A percentile compares a stretch with the other conserved stretches of the same genome.
Conservation (phyloP, 2,113 vertebrate genomes). For the Plecotus auritus region DNA sequence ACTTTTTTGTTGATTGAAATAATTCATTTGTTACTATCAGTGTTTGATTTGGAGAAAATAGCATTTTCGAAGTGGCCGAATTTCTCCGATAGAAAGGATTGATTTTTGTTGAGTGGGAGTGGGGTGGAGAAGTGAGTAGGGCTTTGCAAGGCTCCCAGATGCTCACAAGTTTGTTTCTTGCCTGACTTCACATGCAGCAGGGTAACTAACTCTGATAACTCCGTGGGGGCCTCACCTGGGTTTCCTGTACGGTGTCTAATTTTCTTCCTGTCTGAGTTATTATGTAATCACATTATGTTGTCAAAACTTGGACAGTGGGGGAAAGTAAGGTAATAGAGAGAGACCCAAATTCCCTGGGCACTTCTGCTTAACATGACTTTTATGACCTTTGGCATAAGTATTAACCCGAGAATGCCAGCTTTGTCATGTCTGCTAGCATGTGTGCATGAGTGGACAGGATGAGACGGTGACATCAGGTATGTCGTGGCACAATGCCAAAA, state of each 20-base stretch:
- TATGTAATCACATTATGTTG: conserved; percentile 63
- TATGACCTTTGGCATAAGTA: conserved; percentile 48
- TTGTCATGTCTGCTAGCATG: background rate
- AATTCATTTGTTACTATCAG: background rate
- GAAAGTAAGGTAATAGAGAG: conserved; percentile 35
- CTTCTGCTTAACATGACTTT: conserved; percentile 46
- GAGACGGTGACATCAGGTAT: background rate
- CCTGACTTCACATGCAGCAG: background rate
- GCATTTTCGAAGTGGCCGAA: background rate
- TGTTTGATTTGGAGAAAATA: background rate
- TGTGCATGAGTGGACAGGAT: background rate
- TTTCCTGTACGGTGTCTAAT: conserved; percentile 39
- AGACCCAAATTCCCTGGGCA: conserved; percentile 40
- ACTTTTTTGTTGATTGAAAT: background rate
- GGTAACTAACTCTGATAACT: conserved; percentile 3
- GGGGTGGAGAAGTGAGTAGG: background rate
- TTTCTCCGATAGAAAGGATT: background rate
- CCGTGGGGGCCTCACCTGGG: conserved; percentile 35
- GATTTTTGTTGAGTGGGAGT: background rate
- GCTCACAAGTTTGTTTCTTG: conserved; percentile 2
- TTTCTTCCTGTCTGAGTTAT: conserved; percentile 59
- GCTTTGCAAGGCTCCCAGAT: background rate
- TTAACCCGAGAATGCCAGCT: conserved; percentile 14
- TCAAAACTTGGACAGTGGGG: conserved; percentile 43
- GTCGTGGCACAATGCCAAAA: background rate